Percentiles rank a stretch among this genome's conserved stretches.
These are phyloP conservation scores for Patiria pectinifera DNA, from an alignment of 53 echinoderm and acorn worm genomes.

Conservation along the genomic window DNA sequence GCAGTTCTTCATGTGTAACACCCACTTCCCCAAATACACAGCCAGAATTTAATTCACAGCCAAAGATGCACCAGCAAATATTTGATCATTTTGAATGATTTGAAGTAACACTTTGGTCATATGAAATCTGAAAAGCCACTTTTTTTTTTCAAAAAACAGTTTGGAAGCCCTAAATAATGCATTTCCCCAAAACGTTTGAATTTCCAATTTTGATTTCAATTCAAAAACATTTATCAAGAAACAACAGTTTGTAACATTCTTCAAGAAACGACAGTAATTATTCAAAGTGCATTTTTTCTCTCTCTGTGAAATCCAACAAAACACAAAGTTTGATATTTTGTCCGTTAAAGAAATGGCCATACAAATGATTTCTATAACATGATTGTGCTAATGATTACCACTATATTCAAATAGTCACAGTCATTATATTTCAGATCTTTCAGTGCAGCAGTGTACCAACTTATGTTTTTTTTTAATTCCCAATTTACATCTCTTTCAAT, in stretches of 20 bases:
- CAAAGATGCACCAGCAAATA: too few relatives aligned
- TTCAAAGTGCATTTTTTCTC: background rate
- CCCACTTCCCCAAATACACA: too few relatives aligned
- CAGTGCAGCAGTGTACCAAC: conserved; percentile 10
- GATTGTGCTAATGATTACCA: background rate
- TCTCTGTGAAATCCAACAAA: background rate
- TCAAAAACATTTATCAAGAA: background rate
- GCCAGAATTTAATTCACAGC: too few relatives aligned
- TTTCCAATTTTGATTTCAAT: background rate
- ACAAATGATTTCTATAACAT: background rate
- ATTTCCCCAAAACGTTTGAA: background rate
- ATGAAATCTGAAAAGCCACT: background rate
- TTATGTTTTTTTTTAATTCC: background rate
- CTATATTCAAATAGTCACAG: background rate
- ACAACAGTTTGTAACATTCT: background rate
- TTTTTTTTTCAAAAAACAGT: background rate
- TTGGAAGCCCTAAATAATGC: background rate
- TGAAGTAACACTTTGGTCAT: background rate
- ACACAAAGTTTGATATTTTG: background rate
- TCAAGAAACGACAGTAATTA: background rate
- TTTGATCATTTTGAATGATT: too few relatives aligned
- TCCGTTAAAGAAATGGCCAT: background rate
- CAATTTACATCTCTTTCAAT: background rate
- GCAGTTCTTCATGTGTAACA: too few relatives aligned
- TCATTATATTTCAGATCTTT: background rate